These are phyloP conservation scores for Geotrypetes seraphini DNA, from an alignment of 2,797 vertebrate species.

Conservation along the genomic window DNA sequence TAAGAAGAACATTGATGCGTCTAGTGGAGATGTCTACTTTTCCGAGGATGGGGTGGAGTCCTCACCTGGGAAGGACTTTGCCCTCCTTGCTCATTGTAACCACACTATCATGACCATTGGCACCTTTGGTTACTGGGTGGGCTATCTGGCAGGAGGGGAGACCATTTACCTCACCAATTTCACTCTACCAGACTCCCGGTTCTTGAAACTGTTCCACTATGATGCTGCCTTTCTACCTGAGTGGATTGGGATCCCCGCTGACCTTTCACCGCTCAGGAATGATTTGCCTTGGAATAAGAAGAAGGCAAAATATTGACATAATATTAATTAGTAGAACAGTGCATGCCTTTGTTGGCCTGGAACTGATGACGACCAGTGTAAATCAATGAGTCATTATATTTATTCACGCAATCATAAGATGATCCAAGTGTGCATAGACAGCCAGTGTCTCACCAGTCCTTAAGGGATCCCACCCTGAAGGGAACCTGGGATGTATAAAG, in stretches of 20 bases:
- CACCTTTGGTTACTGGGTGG: constrained; percentile 37
- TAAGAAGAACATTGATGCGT: constrained; percentile 6
- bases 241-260: constrained; percentile 29
- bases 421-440: too few species aligned
- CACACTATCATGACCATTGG: constrained; percentile 34
- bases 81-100: constrained; percentile 25
- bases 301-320: too few species aligned
- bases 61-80: constrained; percentile 10
- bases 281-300: too few species aligned
- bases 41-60: constrained; percentile 10
- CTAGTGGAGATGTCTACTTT: constrained; percentile 24
- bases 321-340: too few species aligned
- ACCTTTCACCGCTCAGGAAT: constrained; percentile 20
- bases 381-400: too few species aligned
- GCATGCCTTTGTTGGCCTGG: too few species aligned
- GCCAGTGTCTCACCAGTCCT: too few species aligned
- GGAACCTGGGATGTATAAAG: too few species aligned
- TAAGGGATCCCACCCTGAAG: too few species aligned
- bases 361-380: too few species aligned
- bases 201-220: constrained; percentile 26
- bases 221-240: constrained; percentile 25
- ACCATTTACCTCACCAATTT: constrained; percentile 32
- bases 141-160: constrained; percentile 26
- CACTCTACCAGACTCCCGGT: constrained; percentile 21
- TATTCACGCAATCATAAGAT: too few species aligned